These are phyloP conservation scores for Onychorhynchus coronatus DNA, from an alignment of 2,113 vertebrate genomes.

Conservation along the genomic window DNA sequence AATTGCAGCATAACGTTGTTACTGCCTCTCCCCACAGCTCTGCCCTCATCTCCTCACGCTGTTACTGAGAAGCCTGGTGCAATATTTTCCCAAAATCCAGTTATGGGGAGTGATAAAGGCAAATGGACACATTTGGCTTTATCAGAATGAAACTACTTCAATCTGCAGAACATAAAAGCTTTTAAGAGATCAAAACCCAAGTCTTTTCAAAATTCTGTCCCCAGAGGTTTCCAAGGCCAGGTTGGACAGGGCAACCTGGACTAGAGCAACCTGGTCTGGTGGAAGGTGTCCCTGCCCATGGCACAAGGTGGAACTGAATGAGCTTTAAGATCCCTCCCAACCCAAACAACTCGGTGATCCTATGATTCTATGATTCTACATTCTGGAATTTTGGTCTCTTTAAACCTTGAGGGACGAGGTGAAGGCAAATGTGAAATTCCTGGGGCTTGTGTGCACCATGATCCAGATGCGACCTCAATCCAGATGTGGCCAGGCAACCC, in stretches of 20 bases:
- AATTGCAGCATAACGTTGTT: background rate
- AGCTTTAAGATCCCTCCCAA: background rate
- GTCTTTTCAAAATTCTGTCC: background rate
- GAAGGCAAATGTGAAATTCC: background rate
- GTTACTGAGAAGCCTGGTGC: background rate
- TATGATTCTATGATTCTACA: rapidly evolving
- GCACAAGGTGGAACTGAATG: background rate
- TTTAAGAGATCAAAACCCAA: background rate
- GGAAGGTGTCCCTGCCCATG: background rate
- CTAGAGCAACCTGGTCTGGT: background rate
- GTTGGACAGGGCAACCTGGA: background rate
- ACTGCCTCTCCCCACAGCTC: background rate
- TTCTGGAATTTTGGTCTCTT: background rate
- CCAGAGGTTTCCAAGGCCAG: background rate
- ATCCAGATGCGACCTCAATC: no score
- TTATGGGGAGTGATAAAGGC: background rate
- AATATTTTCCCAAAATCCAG: background rate
- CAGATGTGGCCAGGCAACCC: background rate
- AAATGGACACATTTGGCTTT: background rate
- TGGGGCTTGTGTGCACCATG: rapidly evolving
- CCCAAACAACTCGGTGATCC: background rate
- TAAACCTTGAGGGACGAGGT: background rate
- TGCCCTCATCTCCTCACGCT: background rate
- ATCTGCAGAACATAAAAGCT: background rate
- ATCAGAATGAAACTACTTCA: background rate